Evolutionary conservation across 2,113 vertebrate species (phyloP).

Genomic region (Neolamprologus fasciatus): DNA sequence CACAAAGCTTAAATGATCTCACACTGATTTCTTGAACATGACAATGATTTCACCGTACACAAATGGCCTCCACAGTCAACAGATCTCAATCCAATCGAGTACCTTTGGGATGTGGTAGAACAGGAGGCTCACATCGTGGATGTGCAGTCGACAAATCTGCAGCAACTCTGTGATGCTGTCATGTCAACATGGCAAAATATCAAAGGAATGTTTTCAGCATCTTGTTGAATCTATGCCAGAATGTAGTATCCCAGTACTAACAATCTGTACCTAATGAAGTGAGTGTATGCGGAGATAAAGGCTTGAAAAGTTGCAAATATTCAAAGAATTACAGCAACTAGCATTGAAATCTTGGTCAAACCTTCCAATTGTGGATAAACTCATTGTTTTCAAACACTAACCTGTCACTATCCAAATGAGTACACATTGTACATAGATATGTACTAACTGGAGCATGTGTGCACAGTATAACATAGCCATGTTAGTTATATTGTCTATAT

Average conservation of each 20-base stretch:
- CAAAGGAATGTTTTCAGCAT: neutral
- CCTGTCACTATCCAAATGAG: neutral
- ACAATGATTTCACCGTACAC: neutral
- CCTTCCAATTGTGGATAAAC: neutral
- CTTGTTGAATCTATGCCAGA: neutral
- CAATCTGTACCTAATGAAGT: neutral
- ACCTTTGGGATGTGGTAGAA: neutral
- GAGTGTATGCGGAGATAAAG: neutral
- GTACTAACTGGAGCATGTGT: neutral
- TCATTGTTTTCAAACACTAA: neutral
- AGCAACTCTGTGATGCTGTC: neutral
- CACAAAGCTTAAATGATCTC: neutral
- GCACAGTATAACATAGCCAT: neutral
- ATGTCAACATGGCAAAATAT: neutral
- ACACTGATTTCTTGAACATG: neutral
- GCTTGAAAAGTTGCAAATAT: neutral
- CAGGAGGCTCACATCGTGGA: neutral
- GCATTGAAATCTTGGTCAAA: neutral
- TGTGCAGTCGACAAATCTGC: neutral
- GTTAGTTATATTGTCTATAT: neutral
- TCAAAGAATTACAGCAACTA: neutral
- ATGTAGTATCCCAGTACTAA: neutral
- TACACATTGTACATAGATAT: neutral
- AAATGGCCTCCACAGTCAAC: neutral
- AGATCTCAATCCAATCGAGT: neutral